These are phyloP conservation scores for Leucoma salicis DNA, from an alignment of 2,888 invertebrate genomes.

Conservation along the genomic window DNA sequence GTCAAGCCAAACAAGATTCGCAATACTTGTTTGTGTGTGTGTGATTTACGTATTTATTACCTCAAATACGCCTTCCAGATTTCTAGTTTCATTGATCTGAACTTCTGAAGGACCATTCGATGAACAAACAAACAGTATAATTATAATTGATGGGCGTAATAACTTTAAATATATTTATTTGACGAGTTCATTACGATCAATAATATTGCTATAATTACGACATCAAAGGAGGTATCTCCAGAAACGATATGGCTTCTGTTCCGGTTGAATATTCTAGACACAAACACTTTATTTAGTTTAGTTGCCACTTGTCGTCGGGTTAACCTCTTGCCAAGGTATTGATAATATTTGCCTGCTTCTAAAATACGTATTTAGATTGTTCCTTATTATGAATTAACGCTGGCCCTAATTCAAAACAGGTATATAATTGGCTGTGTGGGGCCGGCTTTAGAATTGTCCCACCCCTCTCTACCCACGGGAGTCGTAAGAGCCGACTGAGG, in stretches of 20 bases:
- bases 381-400: not conserved
- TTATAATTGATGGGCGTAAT: constrained; percentile 48
- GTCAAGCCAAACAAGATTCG: constrained; percentile 10
- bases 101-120: constrained; percentile 27
- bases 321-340: constrained; percentile 11
- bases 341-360: constrained; percentile 16
- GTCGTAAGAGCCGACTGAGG: too few species aligned
- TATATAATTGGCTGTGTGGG: too few species aligned
- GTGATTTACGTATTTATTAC: constrained; percentile 12
- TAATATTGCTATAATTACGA: constrained; percentile 55
- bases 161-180: constrained; percentile 51
- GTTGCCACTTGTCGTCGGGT: constrained; percentile 16
- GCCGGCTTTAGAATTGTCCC: too few species aligned
- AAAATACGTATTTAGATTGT: not conserved
- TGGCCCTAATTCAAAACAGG: not conserved
- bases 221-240: constrained; percentile 54
- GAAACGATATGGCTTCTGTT: constrained; percentile 23
- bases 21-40: constrained; percentile 6
- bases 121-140: constrained; percentile 60
- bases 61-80: constrained; percentile 23
- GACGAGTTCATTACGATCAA: constrained; percentile 51
- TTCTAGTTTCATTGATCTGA: constrained; percentile 31
- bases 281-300: constrained; percentile 26
- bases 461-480: too few species aligned
- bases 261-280: constrained; percentile 25